Evolutionary conservation across 2,888 invertebrate species (phyloP).

Genomic region (Tiphia femorata): DNA sequence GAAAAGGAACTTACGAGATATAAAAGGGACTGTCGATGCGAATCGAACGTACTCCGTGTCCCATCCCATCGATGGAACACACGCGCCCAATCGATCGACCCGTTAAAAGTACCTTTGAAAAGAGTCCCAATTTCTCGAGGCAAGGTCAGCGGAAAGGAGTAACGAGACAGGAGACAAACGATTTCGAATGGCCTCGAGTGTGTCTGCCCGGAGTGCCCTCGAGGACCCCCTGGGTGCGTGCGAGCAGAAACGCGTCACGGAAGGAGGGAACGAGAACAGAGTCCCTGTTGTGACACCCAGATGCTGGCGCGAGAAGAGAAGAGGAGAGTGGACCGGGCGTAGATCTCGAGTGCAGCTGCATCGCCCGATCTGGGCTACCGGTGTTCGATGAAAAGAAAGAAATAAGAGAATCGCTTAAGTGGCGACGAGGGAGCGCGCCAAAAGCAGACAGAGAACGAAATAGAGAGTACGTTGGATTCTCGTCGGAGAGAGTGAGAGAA

Average conservation of each 20-base stretch:
- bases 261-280: not conserved
- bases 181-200: not conserved
- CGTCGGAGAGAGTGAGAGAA: too few species aligned
- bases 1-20: too few species aligned
- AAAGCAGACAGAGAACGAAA: too few species aligned
- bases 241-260: not conserved
- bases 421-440: too few species aligned
- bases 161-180: not conserved
- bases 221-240: not conserved
- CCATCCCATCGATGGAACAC: too few species aligned
- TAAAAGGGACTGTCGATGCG: too few species aligned
- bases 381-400: not conserved
- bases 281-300: not conserved
- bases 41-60: too few species aligned
- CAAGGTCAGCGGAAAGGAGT: not conserved
- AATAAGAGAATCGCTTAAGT: too few species aligned
- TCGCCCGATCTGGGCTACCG: not conserved
- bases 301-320: not conserved
- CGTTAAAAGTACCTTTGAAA: too few species aligned
- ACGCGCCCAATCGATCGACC: too few species aligned
- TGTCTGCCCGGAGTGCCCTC: not conserved
- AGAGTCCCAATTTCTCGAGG: not conserved
- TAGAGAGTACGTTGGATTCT: too few species aligned
- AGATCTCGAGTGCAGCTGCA: conserved; percentile 1
- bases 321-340: too few species aligned